A percentile compares a stretch with the other conserved stretches of the same genome.
Conservation (phyloP, 2,113 vertebrate genomes). For the Leucoraja erinaceus region DNA sequence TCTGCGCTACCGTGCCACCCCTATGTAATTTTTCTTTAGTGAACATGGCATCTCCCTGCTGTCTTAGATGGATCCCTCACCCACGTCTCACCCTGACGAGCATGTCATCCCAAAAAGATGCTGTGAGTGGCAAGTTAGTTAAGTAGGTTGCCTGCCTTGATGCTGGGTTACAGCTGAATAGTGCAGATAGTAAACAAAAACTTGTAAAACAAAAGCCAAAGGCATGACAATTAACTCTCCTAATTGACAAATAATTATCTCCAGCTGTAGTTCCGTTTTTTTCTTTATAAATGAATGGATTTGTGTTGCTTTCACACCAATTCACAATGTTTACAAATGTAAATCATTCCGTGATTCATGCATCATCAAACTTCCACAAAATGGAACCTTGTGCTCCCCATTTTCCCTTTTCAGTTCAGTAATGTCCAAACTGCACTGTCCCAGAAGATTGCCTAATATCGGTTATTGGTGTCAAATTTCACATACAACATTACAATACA, state of each 20-base stretch:
- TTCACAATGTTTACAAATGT: slow-evolving; percentile 25
- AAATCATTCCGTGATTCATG: background rate
- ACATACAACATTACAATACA: background rate
- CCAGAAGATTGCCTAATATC: background rate
- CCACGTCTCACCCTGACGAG: no score
- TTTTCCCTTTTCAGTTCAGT: background rate
- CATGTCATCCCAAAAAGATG: no score
- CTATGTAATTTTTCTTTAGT: no score
- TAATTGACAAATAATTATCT: slow-evolving; percentile 32
- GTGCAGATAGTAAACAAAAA: background rate
- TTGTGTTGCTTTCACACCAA: slow-evolving; percentile 26
- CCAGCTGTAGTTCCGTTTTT: slow-evolving; percentile 33
- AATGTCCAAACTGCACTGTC: background rate
- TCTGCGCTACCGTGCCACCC: no score
- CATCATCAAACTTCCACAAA: background rate
- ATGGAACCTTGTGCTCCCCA: background rate
- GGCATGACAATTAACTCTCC: slow-evolving; percentile 10
- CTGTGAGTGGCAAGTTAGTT: background rate
- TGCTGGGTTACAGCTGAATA: background rate
- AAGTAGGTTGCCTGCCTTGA: background rate
- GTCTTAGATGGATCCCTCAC: no score
- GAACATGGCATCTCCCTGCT: no score
- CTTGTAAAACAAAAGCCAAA: slow-evolving; percentile 15
- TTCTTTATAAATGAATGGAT: background rate
- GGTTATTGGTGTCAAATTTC: background rate